Base-by-base conservation (phyloP, 2,888 invertebrate genomes). In the Nowickia ferox region DNA sequence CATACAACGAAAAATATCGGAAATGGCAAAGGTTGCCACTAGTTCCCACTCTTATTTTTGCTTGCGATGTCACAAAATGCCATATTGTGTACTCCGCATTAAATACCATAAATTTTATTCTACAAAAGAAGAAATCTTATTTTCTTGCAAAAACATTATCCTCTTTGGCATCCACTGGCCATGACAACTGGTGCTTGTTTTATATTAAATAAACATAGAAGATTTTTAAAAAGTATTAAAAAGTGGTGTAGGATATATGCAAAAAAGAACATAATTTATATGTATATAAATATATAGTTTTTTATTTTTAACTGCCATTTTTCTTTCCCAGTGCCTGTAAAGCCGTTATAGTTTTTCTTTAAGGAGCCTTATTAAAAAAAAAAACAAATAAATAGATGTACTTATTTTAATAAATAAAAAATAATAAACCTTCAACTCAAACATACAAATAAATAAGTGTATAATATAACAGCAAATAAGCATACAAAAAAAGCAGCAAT, bases 401-500 rank as follows among this genome's bases (percentile, higher is more conserved):
- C 11, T 19, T 38, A 42, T 57, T 72, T 53, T 19, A 42, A 69
- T 9, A 48, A 51, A 51, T 51, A 53, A 72, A 71, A n/a, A 48
- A 46, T 30, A 17, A 44, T 10, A 42, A 71, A 63, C 22, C 46
- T 22, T 22, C 40, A 55, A 78, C 3, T 48, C n/a, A 65, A 78
- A 57, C 8, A 75, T 40, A 59, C 6, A 40, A 71, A 53, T 30
- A 71, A 79, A 46, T 63, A 57, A 65, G 11, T 46, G 72, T 77
- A 66, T 65, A 74, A 81, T 66, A 63, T 66, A 63, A 77, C 61
- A 81, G 79, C 69, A 81, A 84, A 77, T 75, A 75, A 86, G 71
- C 75, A 84, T 71, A 72, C 75, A 72, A 69, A 72, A 78, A 75
- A 75, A 84, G 71, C 75, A 76, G 59, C 42, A 55, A 66, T 66